These are phyloP conservation scores for Columba janthina DNA, from an alignment of 2,113 vertebrate genomes.

Conservation along the genomic window DNA sequence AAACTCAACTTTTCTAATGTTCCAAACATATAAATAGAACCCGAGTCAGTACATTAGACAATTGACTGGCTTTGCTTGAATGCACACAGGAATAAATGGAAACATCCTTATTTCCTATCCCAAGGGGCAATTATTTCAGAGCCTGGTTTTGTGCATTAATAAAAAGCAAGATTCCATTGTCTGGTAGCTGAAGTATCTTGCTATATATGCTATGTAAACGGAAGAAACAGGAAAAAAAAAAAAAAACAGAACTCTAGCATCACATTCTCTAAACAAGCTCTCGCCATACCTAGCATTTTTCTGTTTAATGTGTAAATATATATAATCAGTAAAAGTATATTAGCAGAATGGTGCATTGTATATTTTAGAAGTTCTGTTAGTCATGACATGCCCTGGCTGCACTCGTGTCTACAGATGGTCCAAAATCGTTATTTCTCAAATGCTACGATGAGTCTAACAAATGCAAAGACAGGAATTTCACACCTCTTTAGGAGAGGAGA, in stretches of 20 bases:
- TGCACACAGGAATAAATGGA: conserved; percentile 29
- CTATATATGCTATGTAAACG: neutral
- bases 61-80: conserved; percentile 31
- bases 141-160: conserved; percentile 16
- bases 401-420: neutral
- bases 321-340: neutral
- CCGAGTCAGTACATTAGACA: conserved; percentile 9
- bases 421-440: neutral
- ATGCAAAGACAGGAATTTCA: conserved; percentile 14
- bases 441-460: neutral
- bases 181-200: neutral
- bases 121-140: conserved; percentile 58
- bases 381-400: neutral
- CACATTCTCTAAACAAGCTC: neutral
- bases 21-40: conserved; percentile 24
- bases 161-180: conserved; percentile 39
- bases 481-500: neutral
- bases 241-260: neutral
- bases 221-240: neutral
- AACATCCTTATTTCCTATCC: conserved; percentile 51
- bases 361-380: neutral
- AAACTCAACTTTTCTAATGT: conserved; percentile 36
- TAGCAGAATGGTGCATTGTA: neutral
- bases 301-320: neutral
- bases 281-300: neutral